These are phyloP conservation scores for Apotomis turbidana DNA, from an alignment of 2,888 invertebrate species.

Conservation along the genomic window DNA sequence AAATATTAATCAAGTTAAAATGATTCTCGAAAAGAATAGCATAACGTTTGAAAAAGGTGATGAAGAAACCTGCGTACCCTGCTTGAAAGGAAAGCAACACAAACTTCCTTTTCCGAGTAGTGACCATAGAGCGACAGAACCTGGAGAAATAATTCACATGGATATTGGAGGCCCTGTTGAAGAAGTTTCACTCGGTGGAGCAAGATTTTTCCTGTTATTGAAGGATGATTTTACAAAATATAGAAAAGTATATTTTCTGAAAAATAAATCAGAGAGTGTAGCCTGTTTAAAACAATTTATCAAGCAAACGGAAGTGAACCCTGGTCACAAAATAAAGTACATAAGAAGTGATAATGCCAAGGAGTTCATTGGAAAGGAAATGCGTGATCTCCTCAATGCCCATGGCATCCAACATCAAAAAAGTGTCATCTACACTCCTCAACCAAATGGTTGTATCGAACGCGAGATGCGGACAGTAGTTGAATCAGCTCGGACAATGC, in stretches of 20 bases:
- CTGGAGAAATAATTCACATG: conserved; percentile 27
- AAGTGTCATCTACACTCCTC: too few relatives aligned
- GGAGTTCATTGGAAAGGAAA: too few relatives aligned
- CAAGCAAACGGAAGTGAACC: too few relatives aligned
- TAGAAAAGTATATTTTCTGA: neutral
- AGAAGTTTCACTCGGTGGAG: conserved; percentile 9
- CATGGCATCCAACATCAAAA: too few relatives aligned
- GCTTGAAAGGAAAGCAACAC: too few relatives aligned
- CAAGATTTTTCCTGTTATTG: conserved; percentile 8
- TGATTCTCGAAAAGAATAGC: neutral
- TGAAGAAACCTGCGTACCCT: too few relatives aligned
- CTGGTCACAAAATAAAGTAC: too few relatives aligned
- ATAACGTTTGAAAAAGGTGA: too few relatives aligned
- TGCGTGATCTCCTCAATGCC: too few relatives aligned
- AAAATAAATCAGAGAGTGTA: neutral
- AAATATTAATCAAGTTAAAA: conserved; percentile 31
- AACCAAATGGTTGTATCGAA: neutral
- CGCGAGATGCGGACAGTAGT: neutral
- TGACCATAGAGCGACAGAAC: neutral
- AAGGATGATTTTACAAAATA: conserved; percentile 15
- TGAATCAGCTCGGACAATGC: neutral
- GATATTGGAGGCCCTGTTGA: conserved; percentile 28
- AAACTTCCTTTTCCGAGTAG: too few relatives aligned
- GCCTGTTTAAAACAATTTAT: neutral
- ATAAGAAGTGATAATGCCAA: too few relatives aligned